These are phyloP conservation scores for Ooceraea biroi DNA, from an alignment of 1,140 invertebrate species.

Conservation along the genomic window DNA sequence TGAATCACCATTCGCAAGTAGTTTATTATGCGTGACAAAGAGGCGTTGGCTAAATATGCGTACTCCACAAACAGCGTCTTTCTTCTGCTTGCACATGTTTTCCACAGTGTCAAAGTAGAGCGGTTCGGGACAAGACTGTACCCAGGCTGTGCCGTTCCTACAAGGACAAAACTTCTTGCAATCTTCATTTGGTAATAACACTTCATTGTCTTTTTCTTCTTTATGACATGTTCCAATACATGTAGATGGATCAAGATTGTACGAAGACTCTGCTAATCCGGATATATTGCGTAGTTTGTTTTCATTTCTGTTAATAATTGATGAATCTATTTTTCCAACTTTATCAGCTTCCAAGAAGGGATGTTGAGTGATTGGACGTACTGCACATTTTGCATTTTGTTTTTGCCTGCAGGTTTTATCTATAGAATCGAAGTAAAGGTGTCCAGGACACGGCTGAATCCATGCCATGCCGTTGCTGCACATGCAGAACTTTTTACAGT, in stretches of 20 bases:
- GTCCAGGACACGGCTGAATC: not conserved
- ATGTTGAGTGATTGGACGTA: not conserved
- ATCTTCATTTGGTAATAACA: not conserved
- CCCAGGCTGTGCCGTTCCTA: not conserved
- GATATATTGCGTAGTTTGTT: not conserved
- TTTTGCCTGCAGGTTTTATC: conserved; percentile 1
- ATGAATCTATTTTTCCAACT: not conserved
- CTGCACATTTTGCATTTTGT: not conserved
- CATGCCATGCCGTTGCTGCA: conserved; percentile 7
- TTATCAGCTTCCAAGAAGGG: not conserved
- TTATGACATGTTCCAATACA: not conserved
- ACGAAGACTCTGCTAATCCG: not conserved
- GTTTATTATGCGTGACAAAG: no score
- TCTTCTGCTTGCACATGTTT: no score
- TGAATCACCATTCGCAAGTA: no score
- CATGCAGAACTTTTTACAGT: conserved; percentile 55
- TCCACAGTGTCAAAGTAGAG: conserved; percentile 85
- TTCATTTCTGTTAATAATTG: not conserved
- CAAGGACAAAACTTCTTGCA: conserved; percentile 45
- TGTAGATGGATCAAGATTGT: not conserved
- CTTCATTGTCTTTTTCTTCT: not conserved
- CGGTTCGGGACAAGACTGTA: conserved; percentile 79
- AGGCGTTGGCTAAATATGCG: no score
- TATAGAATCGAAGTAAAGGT: conserved; percentile 28
- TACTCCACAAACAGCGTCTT: no score